phyloP scores from a whole-genome alignment of 2,797 vertebrate species.

The Melanotaenia parkinsoni region DNA sequence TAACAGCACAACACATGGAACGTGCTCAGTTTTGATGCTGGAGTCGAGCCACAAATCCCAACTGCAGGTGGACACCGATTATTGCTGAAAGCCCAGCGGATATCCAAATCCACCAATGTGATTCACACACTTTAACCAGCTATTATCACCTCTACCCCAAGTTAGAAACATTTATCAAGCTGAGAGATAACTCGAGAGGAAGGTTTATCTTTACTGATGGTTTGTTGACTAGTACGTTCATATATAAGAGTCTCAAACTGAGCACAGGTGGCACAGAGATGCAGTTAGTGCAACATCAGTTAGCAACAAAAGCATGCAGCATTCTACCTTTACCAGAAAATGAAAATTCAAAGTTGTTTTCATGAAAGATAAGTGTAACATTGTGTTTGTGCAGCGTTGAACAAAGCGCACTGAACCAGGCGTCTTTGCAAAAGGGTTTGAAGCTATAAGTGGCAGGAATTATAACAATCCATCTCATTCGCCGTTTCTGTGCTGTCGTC shows the following conservation, averaged over 20 bases:
- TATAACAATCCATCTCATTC: conserved; percentile 44
- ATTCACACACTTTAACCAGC: conserved; percentile 9
- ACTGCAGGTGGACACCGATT: conserved; percentile 53
- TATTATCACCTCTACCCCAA: neutral
- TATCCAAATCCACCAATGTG: neutral
- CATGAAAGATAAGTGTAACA: neutral
- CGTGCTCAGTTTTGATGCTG: conserved; percentile 33
- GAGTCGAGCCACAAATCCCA: conserved; percentile 33
- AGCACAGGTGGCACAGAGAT: neutral
- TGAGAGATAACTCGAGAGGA: neutral
- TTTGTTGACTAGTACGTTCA: neutral
- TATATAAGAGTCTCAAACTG: neutral
- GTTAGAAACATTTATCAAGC: neutral
- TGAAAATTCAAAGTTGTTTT: conserved; percentile 1
- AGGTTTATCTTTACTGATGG: neutral
- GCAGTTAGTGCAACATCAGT: neutral
- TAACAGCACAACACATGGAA: conserved; percentile 53
- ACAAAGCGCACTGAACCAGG: neutral
- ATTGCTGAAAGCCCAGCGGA: conserved; percentile 18
- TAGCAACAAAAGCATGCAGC: neutral
- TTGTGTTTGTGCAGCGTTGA: neutral
- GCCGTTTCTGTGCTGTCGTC: conserved; percentile 1
- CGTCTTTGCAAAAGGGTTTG: neutral
- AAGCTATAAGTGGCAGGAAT: conserved; percentile 18
- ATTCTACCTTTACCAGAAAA: neutral